Evolutionary conservation across 2,797 vertebrate species (phyloP).

Genomic region (Philypnodon macrostomus): DNA sequence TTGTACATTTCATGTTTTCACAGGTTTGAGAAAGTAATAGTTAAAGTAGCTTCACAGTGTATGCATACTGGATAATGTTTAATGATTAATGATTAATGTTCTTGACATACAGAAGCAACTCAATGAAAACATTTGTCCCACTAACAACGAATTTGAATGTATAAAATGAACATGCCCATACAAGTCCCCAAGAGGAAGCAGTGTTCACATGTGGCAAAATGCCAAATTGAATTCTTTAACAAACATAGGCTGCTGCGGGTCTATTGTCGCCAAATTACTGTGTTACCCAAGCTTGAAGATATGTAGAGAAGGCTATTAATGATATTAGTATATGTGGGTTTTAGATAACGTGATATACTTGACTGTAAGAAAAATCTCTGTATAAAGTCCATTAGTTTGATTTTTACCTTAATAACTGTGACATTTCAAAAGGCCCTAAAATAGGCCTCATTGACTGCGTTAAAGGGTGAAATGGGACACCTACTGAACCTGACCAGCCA

Average conservation of each 20-base stretch:
- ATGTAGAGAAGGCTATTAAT: conserved; percentile 45
- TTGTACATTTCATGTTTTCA: neutral
- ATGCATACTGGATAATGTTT: too few relatives aligned
- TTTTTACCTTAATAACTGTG: conserved; percentile 54
- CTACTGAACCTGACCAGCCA: conserved; percentile 54
- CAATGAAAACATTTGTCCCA: conserved; percentile 24
- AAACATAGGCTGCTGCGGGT: conserved; percentile 39
- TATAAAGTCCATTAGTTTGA: conserved; percentile 16
- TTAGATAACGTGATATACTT: conserved; percentile 17
- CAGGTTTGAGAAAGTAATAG: too few relatives aligned
- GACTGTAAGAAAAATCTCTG: neutral
- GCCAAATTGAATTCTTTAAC: conserved; percentile 55
- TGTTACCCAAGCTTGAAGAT: conserved; percentile 35
- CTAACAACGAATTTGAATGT: conserved; percentile 31
- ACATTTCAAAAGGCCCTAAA: conserved; percentile 69
- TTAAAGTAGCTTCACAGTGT: too few relatives aligned
- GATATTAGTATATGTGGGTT: conserved; percentile 29
- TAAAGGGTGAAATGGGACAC: conserved; percentile 50
- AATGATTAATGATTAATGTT: too few relatives aligned
- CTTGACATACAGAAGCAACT: conserved; percentile 10
- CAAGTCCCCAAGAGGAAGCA: conserved; percentile 28
- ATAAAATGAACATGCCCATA: conserved; percentile 41
- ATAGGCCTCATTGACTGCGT: conserved; percentile 41
- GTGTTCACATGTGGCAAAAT: conserved; percentile 37
- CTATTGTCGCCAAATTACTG: conserved; percentile 43